These are phyloP conservation scores for Calidris pugnax DNA, from an alignment of 2,113 vertebrate genomes.

Conservation along the genomic window DNA sequence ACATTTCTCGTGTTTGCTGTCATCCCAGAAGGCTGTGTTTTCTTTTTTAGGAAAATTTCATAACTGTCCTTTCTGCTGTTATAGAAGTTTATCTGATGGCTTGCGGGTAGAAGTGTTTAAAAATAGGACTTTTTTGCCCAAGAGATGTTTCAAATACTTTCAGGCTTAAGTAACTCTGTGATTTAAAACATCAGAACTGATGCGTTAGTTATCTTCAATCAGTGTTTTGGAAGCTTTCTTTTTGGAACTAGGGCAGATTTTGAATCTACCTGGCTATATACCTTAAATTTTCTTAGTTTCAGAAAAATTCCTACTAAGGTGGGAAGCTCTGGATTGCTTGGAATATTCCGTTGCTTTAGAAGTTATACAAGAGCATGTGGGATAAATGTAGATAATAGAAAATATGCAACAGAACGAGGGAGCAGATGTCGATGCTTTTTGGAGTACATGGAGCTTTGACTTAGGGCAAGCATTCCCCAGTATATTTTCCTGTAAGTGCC, in stretches of 20 bases:
- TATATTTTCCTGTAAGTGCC: background rate
- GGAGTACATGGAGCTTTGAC: background rate
- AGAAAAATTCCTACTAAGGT: background rate
- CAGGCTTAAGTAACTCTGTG: background rate
- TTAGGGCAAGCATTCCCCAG: background rate
- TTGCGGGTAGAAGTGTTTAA: background rate
- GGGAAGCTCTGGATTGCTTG: background rate
- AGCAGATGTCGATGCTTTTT: background rate
- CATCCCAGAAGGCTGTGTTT: constrained; percentile 12
- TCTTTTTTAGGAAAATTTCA: constrained; percentile 41
- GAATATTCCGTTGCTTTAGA: background rate
- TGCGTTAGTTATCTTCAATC: constrained; percentile 9
- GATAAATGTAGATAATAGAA: background rate
- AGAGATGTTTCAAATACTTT: constrained; percentile 31
- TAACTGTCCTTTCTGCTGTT: constrained; percentile 12
- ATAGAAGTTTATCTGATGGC: background rate
- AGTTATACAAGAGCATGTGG: background rate
- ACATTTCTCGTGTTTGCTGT: constrained; percentile 42
- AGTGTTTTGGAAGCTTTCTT: background rate
- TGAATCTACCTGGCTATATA: background rate
- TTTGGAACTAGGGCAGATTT: background rate
- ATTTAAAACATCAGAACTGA: background rate
- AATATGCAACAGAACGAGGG: background rate
- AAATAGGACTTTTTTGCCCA: constrained; percentile 26
- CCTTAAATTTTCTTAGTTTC: background rate